These are phyloP conservation scores for Arctocebus calabarensis DNA, from an alignment of 2,797 vertebrate species.

Conservation along the genomic window DNA sequence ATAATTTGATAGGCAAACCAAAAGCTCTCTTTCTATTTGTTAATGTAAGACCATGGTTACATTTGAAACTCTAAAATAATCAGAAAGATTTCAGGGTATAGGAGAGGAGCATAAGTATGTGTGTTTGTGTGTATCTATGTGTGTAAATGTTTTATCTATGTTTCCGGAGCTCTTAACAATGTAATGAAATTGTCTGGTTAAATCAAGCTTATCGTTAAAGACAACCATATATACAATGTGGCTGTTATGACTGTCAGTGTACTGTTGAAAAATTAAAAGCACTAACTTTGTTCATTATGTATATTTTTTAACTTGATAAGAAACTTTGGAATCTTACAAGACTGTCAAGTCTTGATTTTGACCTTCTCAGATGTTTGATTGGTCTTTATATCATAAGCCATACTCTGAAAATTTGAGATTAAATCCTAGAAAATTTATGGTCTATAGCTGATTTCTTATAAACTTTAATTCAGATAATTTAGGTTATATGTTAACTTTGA, in stretches of 20 bases:
- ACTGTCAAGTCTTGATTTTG: neutral
- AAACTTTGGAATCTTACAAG: neutral
- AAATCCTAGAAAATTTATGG: neutral
- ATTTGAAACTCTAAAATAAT: constrained; percentile 22
- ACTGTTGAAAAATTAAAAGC: neutral
- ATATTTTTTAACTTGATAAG: neutral
- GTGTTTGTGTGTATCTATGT: neutral
- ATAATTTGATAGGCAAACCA: neutral
- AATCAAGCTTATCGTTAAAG: neutral
- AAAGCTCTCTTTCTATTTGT: neutral
- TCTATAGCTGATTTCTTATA: neutral
- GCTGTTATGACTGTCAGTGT: neutral
- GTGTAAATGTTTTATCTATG: constrained; percentile 9
- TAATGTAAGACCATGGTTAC: neutral
- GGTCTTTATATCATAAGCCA: neutral
- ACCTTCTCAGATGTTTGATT: neutral
- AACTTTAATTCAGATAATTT: constrained; percentile 21
- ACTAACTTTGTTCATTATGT: constrained; percentile 15
- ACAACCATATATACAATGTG: neutral
- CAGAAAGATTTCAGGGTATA: neutral
- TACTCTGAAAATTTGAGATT: neutral
- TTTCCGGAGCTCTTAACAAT: neutral
- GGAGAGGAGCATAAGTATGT: neutral
- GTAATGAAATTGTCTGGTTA: neutral
- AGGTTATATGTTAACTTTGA: neutral